Percentiles rank a stretch among this genome's conserved stretches.
phyloP scores from a whole-genome alignment of 2,797 vertebrate species.

The Falco novaeseelandiae region DNA sequence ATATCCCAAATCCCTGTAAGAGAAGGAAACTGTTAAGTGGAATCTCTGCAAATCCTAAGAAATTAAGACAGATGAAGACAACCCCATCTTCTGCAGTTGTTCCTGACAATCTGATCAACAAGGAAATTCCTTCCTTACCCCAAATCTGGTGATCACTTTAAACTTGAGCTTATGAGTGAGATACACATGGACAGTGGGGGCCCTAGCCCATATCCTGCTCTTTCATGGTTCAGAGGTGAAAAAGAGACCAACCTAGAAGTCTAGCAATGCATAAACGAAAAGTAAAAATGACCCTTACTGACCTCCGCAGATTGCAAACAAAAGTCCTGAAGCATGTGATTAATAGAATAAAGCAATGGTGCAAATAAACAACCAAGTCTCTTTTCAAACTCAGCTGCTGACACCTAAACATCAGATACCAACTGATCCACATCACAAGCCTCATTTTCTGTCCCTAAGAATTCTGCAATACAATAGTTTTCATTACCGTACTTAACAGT shows the following conservation, averaged over 20 bases:
- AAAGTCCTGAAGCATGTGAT: slow-evolving; percentile 69
- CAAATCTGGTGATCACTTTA: not conserved
- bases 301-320: slow-evolving; percentile 36
- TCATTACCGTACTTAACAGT: not conserved
- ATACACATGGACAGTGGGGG: not conserved
- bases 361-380: slow-evolving; percentile 65
- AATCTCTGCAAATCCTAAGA: not conserved
- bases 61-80: not conserved
- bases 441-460: slow-evolving; percentile 59
- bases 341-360: slow-evolving; percentile 61
- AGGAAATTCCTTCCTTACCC: not conserved
- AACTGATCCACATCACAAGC: slow-evolving; percentile 69
- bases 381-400: slow-evolving; percentile 71
- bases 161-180: not conserved
- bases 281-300: slow-evolving; percentile 64
- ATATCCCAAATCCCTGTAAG: not conserved
- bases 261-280: slow-evolving; percentile 40
- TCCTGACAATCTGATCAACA: not conserved
- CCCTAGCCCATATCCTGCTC: not conserved
- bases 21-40: not conserved
- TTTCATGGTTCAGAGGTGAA: slow-evolving; percentile 25
- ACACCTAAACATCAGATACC: slow-evolving; percentile 66
- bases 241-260: slow-evolving; percentile 50
- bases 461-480: slow-evolving; percentile 8
- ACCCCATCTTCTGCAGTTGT: not conserved